Conservation (phyloP, 2,888 invertebrate species). For the Mylabris sibirica region DNA sequence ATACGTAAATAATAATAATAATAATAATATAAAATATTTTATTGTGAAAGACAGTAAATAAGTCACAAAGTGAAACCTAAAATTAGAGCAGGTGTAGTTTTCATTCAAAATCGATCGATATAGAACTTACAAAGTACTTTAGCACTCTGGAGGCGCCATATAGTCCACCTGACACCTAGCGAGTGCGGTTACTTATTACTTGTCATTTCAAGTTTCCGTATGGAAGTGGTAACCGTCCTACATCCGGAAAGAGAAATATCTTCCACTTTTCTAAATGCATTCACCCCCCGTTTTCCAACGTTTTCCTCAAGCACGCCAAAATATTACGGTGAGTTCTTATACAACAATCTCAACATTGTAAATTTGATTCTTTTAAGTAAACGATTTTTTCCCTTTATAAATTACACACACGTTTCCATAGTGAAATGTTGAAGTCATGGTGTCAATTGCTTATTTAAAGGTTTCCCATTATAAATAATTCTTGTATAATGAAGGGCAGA, state of each 20-base stretch:
- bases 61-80: constrained; percentile 31
- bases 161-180: constrained; percentile 43
- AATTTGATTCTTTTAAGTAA: constrained; percentile 25
- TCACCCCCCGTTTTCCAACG: constrained; percentile 12
- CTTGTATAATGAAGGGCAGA: background rate
- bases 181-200: constrained; percentile 42
- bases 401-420: background rate
- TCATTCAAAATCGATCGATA: constrained; percentile 36
- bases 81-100: constrained; percentile 39
- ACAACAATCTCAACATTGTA: constrained; percentile 30
- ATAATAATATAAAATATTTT: background rate
- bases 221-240: constrained; percentile 37
- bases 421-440: background rate
- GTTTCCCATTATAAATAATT: background rate
- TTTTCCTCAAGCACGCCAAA: constrained; percentile 27
- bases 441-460: background rate
- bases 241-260: constrained; percentile 37
- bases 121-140: constrained; percentile 37
- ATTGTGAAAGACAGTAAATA: background rate
- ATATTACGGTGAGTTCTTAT: constrained; percentile 28
- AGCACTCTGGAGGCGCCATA: constrained; percentile 37
- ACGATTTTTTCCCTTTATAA: constrained; percentile 25
- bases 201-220: constrained; percentile 41
- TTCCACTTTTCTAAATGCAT: constrained; percentile 33
- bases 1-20: too few species aligned